Evolutionary conservation across 2,113 vertebrate species (phyloP).

Genomic region (Tenrec ecaudatus): DNA sequence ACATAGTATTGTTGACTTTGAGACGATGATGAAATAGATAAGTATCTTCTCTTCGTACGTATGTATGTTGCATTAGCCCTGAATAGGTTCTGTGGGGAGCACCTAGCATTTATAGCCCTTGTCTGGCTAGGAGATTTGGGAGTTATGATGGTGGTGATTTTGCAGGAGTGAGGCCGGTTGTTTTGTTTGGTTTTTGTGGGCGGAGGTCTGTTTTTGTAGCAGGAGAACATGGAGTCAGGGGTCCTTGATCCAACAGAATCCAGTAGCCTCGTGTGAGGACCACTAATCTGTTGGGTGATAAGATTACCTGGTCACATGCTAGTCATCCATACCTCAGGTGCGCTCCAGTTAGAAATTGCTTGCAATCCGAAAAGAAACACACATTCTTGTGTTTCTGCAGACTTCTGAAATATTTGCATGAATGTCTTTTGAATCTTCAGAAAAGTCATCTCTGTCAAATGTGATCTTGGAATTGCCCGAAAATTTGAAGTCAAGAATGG

Average conservation of each 20-base stretch:
- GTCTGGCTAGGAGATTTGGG: background rate
- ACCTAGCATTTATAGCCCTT: background rate
- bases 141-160: background rate
- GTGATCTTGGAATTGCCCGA: background rate
- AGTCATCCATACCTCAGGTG: no score
- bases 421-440: conserved; percentile 39
- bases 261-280: background rate
- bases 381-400: background rate
- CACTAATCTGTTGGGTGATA: no score
- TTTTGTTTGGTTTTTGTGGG: background rate
- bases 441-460: conserved; percentile 10
- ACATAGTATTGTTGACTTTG: background rate
- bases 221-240: background rate
- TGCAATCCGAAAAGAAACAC: background rate
- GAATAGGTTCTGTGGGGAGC: background rate
- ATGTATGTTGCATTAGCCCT: background rate
- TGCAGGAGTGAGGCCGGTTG: background rate
- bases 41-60: background rate
- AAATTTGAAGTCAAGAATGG: background rate
- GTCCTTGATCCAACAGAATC: background rate
- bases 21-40: background rate
- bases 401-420: background rate
- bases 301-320: background rate
- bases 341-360: background rate
- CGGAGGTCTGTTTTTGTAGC: background rate